Base-by-base conservation (phyloP, 2,888 invertebrate species). In the Euplagia quadripunctaria region DNA sequence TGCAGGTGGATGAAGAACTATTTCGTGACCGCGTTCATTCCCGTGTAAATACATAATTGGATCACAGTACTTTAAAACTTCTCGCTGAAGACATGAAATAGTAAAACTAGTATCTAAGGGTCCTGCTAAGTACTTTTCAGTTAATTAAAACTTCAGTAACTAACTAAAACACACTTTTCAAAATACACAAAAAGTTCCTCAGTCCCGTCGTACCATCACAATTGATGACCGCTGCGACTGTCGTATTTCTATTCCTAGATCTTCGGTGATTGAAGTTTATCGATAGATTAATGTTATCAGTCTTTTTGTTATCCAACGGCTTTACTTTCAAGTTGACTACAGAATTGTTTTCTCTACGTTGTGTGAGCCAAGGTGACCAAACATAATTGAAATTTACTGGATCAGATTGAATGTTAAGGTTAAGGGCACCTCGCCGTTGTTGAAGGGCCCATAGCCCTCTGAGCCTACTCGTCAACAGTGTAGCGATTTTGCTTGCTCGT, bases 381-480 rank as follows among this genome's bases (percentile, higher is more conserved):
- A 97, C 96, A 84, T 97, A 97, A 88, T 97, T 97, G 90, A 97
- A 97, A 81, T 97, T 96, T 64, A 96, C 96, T 0, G 98, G 98
- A 89, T 98, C 97, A 0, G 97, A 97, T 75, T 93, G 90, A 20
- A 91, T 92, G 41, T 95, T 92, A 3, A 97, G 94, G 67, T 93
- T 93, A 72, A 95, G 94, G 2, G 95, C 85, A 64, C 92, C 92
- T 71, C 95, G 85, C 63, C 93, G 90, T 46, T 96, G 96, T 51
- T 97, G 97, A 72, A 96, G 94, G 0, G 92, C 82, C 93, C 93
- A 94, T 0, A 95, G 82, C 0, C 85, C 86, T 17, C 88, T 96
- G 82, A 82, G 96, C 92, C 88, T 93, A 81, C 86, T 96, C 87
- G 90, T 92, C 5, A 95, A 79, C 31, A 93, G 73, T 0, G 84